phyloP scores from a whole-genome alignment of 2,797 vertebrate species.

The Potorous gilbertii region DNA sequence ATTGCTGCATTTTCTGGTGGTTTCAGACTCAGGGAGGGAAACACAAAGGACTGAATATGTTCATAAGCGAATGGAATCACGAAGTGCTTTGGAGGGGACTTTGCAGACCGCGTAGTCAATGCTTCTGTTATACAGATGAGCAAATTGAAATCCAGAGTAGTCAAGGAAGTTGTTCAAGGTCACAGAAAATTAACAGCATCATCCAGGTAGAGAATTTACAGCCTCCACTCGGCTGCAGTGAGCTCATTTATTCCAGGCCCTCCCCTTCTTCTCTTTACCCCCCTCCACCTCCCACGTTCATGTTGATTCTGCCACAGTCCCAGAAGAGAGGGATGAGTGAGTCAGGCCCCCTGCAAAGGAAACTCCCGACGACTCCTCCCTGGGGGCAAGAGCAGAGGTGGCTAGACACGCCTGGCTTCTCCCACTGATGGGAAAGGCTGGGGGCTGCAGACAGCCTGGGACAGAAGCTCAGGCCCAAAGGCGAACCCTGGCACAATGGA shows the following conservation, averaged over 20 bases:
- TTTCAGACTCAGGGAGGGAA: not conserved
- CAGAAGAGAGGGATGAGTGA: not conserved
- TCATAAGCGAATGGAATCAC: not conserved
- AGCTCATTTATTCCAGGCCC: not conserved
- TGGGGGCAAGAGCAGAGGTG: not conserved
- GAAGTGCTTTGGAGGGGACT: not conserved
- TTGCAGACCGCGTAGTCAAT: not conserved
- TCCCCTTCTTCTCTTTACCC: not conserved
- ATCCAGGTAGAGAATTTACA: not conserved
- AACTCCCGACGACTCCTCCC: not conserved
- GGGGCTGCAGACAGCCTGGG: not conserved
- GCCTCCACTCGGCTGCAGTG: not conserved
- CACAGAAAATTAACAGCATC: not conserved
- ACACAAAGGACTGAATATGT: not conserved
- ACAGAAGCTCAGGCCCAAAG: not conserved
- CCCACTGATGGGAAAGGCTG: not conserved
- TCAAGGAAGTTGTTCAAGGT: not conserved
- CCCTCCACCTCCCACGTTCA: not conserved
- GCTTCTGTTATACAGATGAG: not conserved
- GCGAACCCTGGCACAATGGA: not conserved
- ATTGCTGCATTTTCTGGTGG: too few species aligned
- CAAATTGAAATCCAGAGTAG: not conserved
- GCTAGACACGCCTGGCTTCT: not conserved
- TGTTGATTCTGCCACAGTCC: fast-evolving
- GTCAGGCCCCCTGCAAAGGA: not conserved